Evolutionary conservation across 2,797 vertebrate species (phyloP).

Genomic region (Notoglanidium macrostoma): DNA sequence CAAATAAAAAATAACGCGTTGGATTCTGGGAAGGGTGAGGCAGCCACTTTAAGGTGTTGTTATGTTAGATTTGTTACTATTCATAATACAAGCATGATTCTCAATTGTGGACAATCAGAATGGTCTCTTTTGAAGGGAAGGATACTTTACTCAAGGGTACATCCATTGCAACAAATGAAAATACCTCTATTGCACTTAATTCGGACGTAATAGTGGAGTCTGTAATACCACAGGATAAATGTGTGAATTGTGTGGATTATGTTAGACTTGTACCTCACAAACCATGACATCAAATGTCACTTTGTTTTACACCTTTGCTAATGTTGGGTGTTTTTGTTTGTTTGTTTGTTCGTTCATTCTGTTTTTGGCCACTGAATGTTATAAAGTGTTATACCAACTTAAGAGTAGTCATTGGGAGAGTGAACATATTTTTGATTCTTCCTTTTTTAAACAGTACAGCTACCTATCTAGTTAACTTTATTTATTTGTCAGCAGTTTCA

Average conservation of each 20-base stretch:
- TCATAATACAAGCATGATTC: constrained; percentile 16
- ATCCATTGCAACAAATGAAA: constrained; percentile 21
- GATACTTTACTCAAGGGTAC: constrained; percentile 24
- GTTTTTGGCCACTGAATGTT: constrained; percentile 39
- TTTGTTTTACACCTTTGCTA: constrained; percentile 44
- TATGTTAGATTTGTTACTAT: not conserved
- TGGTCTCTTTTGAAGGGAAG: constrained; percentile 3
- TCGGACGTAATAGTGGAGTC: constrained; percentile 30
- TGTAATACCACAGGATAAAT: constrained; percentile 39
- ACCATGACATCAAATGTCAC: constrained; percentile 33
- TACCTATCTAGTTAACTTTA: constrained; percentile 53
- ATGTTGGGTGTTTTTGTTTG: constrained; percentile 44
- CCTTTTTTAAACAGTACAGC: constrained; percentile 56
- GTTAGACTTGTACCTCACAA: constrained; percentile 41
- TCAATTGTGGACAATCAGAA: constrained; percentile 42
- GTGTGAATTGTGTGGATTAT: constrained; percentile 15
- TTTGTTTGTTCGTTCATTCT: not conserved
- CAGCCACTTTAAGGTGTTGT: not conserved
- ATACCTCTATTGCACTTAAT: constrained; percentile 41
- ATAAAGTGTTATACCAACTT: constrained; percentile 39
- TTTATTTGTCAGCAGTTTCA: constrained; percentile 36
- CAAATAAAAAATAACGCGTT: too few species aligned
- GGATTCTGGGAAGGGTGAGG: too few species aligned
- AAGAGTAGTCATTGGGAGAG: constrained; percentile 58
- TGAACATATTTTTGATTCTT: constrained; percentile 62